Evolutionary conservation across 1,140 invertebrate species (phyloP), one percentile per base, ranked within the genome.

Genomic region (Tachypleus tridentatus): DNA sequence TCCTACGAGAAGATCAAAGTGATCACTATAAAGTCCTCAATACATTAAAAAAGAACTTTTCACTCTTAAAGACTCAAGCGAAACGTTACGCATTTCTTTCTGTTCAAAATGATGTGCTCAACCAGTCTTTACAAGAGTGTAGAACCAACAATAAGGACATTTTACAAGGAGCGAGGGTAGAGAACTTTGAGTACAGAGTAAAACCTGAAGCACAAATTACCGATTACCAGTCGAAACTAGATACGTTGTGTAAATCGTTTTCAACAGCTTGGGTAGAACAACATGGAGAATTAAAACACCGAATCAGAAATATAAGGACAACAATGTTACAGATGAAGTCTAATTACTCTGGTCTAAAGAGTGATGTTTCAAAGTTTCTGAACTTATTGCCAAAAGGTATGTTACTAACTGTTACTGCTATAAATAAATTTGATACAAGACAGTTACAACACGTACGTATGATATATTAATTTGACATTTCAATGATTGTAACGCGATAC

Each of bases 1-100:
- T 86, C 63, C 75, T 88, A 11, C 85, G 85, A 49, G 88, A 91
- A 70, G 85, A 90, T 63, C 81, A 77, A 68, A 73, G 66, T 64
- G 66, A 47, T 53, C 64, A 63, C 3, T 64, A 68, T 50, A 62
- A 70, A 29, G 57, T 63, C 47, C n/a, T 68, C 4, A 67, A 63
- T 7, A 60, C 52, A 4, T 48, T 67, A 6, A 67, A 68, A 51
- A 66, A 51, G 4, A 62, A 66, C 49, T 5, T 70, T 7, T 6
- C 51, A 4, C 11, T 4, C 3, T 5, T 66, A 49, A 52, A 63
- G 49, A 52, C 60, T 3, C 60, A 66, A 10, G 8, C 58, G 4
- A 53, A 68, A 29, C 61, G 52, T 51, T 11, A 68, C 9, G 60
- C 66, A 11, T 54, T 68, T n/a, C 58, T 67, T 0, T 49, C 64